Base-by-base conservation (phyloP, 2,113 vertebrate species). In the Pygoscelis adeliae region DNA sequence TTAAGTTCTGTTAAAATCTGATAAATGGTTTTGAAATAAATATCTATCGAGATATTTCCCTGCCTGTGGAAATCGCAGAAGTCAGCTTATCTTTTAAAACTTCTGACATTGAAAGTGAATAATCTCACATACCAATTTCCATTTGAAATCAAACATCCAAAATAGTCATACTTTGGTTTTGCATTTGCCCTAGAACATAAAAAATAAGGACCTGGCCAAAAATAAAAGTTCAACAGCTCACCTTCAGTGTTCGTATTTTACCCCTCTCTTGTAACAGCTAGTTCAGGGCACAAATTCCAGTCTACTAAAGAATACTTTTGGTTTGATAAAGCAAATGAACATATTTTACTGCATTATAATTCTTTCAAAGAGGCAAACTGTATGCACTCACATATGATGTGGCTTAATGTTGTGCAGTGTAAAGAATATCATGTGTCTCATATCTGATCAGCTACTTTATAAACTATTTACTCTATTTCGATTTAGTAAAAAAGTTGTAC, bases 301-400 rank as follows among this genome's bases (percentile, higher is more conserved):
- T 58, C 25, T 32, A n/a, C n/a, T 62, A 29, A 78, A 53, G 13
- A 73, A 73, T 29, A 56, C 3, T 56, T 93, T 27, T 40, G 19
- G 12, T 29, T 86, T 85, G 42, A 56, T 27, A 83, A 93, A 89
- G 21, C 29, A 91, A 78, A 49, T 55, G 0, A 81, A 50, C 10
- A 9, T 40, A 70, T 56, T 95, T 82, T 69, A 63, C 7, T 72
- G 34, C 66, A 20, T 56, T 83, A 18, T 32, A 90, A 77, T 55
- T 21, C 22, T 52, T 85, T 83, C 56, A 83, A 65, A 80, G 34
- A 86, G 34, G 44, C 29, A 88, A 67, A 76, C 11, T 29, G 10
- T 44, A 66, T 32, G 18, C 5, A 36, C 1, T 49, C 38, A 81
- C 0, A 0, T n/a, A 40, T 30, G 8, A 72, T 32, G 17, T n/a